These are phyloP conservation scores for Crossoptilon crossoptilon DNA, from an alignment of 2,797 vertebrate genomes.

Conservation along the genomic window DNA sequence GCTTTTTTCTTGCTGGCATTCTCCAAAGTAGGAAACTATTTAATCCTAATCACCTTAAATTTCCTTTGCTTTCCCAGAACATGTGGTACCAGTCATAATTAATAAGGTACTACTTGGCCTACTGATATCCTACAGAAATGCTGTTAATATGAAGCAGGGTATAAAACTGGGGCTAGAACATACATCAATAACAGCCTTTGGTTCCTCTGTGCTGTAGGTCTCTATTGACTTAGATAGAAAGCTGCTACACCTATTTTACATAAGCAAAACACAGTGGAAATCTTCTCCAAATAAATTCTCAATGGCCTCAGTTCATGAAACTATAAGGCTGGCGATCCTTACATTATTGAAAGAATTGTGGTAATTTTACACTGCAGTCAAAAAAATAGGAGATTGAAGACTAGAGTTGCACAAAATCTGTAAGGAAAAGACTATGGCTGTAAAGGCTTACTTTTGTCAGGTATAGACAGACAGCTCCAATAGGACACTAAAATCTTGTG, in stretches of 20 bases:
- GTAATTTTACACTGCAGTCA: background rate
- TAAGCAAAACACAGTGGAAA: background rate
- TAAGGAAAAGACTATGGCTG: background rate
- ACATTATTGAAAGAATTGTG: background rate
- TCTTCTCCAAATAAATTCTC: background rate
- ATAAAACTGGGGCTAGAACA: background rate
- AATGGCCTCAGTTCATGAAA: background rate
- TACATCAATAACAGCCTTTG: background rate
- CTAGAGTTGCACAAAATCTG: background rate
- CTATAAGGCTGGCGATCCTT: background rate
- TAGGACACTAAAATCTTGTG: background rate
- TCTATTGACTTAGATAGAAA: background rate
- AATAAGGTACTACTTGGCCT: background rate
- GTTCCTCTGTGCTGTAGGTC: background rate
- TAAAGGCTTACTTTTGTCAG: background rate
- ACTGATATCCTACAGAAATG: background rate
- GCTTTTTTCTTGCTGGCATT: background rate
- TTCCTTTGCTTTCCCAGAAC: constrained; percentile 4
- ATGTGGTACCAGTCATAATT: background rate
- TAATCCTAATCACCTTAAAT: background rate
- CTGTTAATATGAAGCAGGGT: background rate
- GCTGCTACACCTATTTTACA: background rate
- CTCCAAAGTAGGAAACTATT: background rate
- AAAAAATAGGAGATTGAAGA: background rate
- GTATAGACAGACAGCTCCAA: background rate